Base-by-base conservation (phyloP, 2,113 vertebrate genomes). In the Otocyon megalotis region DNA sequence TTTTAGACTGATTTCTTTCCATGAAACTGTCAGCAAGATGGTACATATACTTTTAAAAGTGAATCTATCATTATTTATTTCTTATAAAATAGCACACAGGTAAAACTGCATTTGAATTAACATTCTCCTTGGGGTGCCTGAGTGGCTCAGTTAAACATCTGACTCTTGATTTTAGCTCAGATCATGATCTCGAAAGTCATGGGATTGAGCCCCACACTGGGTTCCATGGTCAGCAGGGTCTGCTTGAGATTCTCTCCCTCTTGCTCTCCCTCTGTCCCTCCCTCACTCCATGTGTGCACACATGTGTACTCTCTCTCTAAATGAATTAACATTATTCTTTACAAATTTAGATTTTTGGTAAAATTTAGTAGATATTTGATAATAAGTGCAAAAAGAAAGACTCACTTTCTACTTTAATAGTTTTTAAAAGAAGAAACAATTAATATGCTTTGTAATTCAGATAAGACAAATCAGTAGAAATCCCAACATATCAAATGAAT, bases 391-490 rank as follows among this genome's bases (percentile, higher is more conserved):
- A 79, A 54, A 92, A 76, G 63, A 74, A n/a, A 60, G 2, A 90
- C 50, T 86, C 22, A 81, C 4, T 60, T 80, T 87, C 60, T 90
- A 80, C 37, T 37, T 92, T 43, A 83, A 82, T 32, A 83, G 7
- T 82, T 90, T 79, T 90, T 60, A 54, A 87, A 76, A 90, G 60
- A 20, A 56, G 30, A 96, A 93, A 87, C 96, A 96, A 88, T 24
- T 88, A 19, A 90, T 24, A 87, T 83, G 9, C 53, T 81, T 63
- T 72, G 82, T 86, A 63, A 94, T 76, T 72, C 71, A 62, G 67
- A 71, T 30, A 28, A 83, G 22, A 30, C 50, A 87, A 93, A 84
- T 89, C 67, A 79, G 8, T 53, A 74, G 50, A 84, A 94, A 92
- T 92, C 67, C 54, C 65, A 35, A 67, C 24, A 24, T n/a, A 65